Conservation (phyloP, 2,888 invertebrate species). For the Halocaridina rubra region DNA sequence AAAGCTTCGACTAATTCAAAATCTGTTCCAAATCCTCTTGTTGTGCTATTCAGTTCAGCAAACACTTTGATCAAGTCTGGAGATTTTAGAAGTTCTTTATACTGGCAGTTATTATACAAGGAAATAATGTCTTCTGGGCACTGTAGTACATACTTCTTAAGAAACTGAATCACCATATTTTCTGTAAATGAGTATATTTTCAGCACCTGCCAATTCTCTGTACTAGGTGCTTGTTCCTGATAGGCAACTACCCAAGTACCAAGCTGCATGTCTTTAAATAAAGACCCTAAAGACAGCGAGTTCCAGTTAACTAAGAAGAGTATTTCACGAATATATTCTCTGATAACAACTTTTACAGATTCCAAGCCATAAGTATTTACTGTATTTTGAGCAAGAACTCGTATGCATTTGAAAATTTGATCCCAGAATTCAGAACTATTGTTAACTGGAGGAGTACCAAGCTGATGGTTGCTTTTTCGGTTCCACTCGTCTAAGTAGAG, state of each 20-base stretch:
- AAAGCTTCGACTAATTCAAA: background rate
- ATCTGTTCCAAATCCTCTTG: background rate
- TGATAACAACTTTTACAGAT: background rate
- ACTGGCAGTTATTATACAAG: background rate
- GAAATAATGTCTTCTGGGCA: background rate
- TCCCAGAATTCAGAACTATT: background rate
- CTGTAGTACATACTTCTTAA: background rate
- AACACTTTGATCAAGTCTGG: conserved; percentile 2
- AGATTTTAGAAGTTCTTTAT: background rate
- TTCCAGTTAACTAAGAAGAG: background rate
- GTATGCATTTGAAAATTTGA: background rate
- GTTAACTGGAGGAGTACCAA: background rate
- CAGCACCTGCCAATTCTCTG: background rate
- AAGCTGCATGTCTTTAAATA: background rate
- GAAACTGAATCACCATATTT: background rate
- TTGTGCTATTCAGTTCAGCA: background rate
- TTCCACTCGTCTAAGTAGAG: background rate
- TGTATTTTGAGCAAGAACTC: background rate
- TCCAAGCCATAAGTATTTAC: background rate
- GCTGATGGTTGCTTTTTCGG: background rate
- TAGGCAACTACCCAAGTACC: background rate
- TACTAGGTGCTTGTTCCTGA: background rate
- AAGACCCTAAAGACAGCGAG: background rate
- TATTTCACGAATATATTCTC: background rate
- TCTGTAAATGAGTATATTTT: background rate